Conservation (phyloP, 2,888 invertebrate genomes). For the Stenotaenia linearis region DNA sequence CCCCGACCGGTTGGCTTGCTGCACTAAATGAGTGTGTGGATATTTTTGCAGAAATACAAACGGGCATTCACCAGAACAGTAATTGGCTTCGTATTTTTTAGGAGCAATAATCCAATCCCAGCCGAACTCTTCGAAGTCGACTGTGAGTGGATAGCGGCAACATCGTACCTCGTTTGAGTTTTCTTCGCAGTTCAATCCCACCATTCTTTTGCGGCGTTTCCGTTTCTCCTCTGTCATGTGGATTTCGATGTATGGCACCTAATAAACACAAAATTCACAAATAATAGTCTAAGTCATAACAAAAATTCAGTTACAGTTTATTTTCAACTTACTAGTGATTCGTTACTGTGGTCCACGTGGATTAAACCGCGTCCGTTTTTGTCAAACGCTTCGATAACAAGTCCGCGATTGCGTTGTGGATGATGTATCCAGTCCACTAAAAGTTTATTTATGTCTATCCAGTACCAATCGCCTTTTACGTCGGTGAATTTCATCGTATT, state of each 20-base stretch:
- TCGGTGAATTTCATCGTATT: constrained; percentile 46
- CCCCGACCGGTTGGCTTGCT: constrained; percentile 67
- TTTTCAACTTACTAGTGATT: constrained; percentile 54
- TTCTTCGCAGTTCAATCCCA: constrained; percentile 78
- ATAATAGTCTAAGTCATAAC: no score
- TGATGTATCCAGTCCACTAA: constrained; percentile 69
- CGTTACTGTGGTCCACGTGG: constrained; percentile 59
- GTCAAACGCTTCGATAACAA: constrained; percentile 60
- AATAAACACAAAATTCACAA: constrained; percentile 36
- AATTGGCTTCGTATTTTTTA: constrained; percentile 87
- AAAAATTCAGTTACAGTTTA: no score
- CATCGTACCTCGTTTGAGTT: constrained; percentile 74
- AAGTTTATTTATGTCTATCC: constrained; percentile 66
- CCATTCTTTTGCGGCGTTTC: constrained; percentile 64
- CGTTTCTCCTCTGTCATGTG: constrained; percentile 40
- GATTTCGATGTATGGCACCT: constrained; percentile 43
- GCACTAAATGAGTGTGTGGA: constrained; percentile 80
- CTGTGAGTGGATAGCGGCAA: constrained; percentile 86
- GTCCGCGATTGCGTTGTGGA: constrained; percentile 67
- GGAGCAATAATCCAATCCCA: constrained; percentile 99
- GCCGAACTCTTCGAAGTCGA: constrained; percentile 90
- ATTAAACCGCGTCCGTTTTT: constrained; percentile 46
- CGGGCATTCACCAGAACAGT: constrained; percentile 92
- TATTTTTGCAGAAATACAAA: constrained; percentile 79
- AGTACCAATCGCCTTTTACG: constrained; percentile 59